A percentile compares a stretch with the other conserved stretches of the same genome.
These are phyloP conservation scores for Thelaira solivaga DNA, from an alignment of 2,888 invertebrate species.

Conservation along the genomic window DNA sequence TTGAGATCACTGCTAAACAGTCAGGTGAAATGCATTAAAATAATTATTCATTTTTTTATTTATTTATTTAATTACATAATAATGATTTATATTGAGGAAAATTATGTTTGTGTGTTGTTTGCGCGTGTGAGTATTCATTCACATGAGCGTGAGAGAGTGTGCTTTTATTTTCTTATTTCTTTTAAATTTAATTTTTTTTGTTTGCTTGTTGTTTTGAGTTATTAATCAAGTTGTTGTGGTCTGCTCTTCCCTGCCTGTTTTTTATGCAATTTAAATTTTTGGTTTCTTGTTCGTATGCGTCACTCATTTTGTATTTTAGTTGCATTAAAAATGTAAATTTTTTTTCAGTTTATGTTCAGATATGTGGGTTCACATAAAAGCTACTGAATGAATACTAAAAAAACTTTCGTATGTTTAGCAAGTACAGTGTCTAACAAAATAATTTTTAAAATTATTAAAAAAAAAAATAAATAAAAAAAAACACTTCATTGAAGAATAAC, in stretches of 20 bases:
- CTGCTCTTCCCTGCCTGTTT: conserved; percentile 35
- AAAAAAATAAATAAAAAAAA: no score
- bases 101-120: neutral
- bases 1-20: conserved; percentile 44
- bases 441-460: no score
- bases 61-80: conserved; percentile 42
- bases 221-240: conserved; percentile 29
- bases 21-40: conserved; percentile 9
- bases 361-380: conserved; percentile 44
- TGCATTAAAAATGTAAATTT: neutral
- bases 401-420: no score
- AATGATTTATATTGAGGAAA: conserved; percentile 22
- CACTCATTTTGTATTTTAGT: neutral
- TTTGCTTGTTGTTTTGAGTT: neutral
- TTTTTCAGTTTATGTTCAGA: conserved; percentile 6
- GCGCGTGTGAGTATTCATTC: neutral
- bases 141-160: no score
- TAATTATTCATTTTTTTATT: conserved; percentile 6
- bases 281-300: conserved; percentile 19
- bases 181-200: neutral
- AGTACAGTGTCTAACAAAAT: no score
- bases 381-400: conserved; percentile 11
- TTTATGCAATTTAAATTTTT: conserved; percentile 52
- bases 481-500: no score
- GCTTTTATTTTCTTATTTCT: neutral